Conservation (phyloP, 2,888 invertebrate genomes). For the Eutolmus rufibarbis region DNA sequence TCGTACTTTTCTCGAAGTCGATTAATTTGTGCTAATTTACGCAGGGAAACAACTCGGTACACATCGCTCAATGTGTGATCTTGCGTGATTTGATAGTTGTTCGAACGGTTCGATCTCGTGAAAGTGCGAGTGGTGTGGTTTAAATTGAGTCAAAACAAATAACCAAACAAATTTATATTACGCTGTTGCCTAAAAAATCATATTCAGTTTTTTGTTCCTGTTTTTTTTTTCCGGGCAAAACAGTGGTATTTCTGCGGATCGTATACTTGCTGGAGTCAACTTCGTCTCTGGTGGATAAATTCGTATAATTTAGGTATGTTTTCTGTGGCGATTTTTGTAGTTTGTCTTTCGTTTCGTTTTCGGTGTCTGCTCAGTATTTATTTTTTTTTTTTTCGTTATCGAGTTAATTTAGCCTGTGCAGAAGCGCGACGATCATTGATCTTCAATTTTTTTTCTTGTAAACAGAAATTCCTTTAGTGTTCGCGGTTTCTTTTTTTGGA, state of each 20-base stretch:
- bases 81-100: background rate
- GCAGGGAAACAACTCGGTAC: background rate
- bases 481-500: background rate
- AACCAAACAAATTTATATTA: background rate
- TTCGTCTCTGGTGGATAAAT: background rate
- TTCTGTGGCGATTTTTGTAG: background rate
- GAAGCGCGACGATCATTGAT: constrained; percentile 32
- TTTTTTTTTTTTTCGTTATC: background rate
- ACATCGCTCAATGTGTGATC: background rate
- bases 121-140: constrained; percentile 22
- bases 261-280: background rate
- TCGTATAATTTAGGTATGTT: background rate
- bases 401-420: constrained; percentile 10
- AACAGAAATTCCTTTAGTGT: background rate
- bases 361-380: background rate
- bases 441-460: background rate
- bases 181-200: background rate
- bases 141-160: background rate
- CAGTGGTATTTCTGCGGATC: background rate
- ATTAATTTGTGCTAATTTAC: constrained; percentile 27
- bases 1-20: background rate
- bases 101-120: background rate
- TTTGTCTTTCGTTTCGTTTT: background rate
- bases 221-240: background rate
- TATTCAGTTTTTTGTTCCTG: background rate